phyloP scores from a whole-genome alignment of 2,888 invertebrate genomes.

The Euclidia mi region DNA sequence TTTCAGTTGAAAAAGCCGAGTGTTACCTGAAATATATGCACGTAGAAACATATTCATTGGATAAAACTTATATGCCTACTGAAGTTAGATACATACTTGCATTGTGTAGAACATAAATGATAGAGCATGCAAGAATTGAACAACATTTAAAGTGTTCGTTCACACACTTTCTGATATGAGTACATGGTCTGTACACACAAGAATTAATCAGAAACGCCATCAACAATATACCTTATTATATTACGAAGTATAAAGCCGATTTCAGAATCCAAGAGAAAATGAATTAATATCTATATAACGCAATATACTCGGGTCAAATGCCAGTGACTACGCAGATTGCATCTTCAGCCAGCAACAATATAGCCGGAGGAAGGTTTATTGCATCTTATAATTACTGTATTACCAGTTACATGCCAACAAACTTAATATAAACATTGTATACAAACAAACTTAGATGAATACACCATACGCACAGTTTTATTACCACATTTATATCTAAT shows the following conservation, averaged over 20 bases:
- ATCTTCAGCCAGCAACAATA: slow-evolving; percentile 70
- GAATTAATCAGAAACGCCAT: slow-evolving; percentile 31
- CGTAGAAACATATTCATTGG: too few relatives aligned
- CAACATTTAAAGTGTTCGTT: too few relatives aligned
- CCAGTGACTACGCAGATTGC: slow-evolving; percentile 71
- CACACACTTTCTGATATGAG: too few relatives aligned
- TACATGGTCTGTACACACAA: too few relatives aligned
- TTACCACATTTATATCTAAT: slow-evolving; percentile 25
- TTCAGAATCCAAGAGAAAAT: slow-evolving; percentile 49
- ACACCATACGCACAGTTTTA: slow-evolving; percentile 20
- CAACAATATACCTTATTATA: slow-evolving; percentile 23
- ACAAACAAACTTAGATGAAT: slow-evolving; percentile 26
- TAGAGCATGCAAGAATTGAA: too few relatives aligned
- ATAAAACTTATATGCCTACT: too few relatives aligned
- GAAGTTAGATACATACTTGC: too few relatives aligned
- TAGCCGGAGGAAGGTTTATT: slow-evolving; percentile 62
- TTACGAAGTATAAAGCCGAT: slow-evolving; percentile 28
- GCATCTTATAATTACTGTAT: slow-evolving; percentile 70
- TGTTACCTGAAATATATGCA: too few relatives aligned
- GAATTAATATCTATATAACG: slow-evolving; percentile 64
- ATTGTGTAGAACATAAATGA: too few relatives aligned
- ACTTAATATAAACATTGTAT: slow-evolving; percentile 4
- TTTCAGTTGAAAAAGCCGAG: too few relatives aligned
- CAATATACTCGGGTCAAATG: slow-evolving; percentile 73
- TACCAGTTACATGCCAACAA: slow-evolving; percentile 60